phyloP scores from a whole-genome alignment of 2,888 invertebrate genomes.

The Eledona agricola region DNA sequence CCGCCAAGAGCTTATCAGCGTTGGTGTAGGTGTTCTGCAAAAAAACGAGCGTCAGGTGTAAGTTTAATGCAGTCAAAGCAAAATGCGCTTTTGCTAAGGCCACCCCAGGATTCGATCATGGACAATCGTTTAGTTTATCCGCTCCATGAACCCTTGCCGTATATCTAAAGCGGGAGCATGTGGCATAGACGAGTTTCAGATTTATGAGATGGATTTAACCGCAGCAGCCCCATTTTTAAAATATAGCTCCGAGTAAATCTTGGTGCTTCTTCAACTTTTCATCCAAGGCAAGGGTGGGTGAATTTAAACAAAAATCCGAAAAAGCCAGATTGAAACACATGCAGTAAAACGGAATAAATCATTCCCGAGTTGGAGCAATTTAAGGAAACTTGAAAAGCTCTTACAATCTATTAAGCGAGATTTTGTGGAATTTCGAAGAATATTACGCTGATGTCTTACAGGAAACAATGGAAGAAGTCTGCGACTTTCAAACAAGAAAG shows the following conservation, averaged over 20 bases:
- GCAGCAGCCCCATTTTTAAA: constrained; percentile 25
- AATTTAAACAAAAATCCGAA: constrained; percentile 20
- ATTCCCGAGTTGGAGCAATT: constrained; percentile 15
- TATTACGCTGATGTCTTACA: constrained; percentile 1
- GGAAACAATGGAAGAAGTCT: constrained; percentile 3
- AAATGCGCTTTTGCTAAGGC: too few species aligned
- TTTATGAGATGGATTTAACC: constrained; percentile 32
- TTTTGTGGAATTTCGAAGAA: constrained; percentile 5
- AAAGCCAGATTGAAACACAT: constrained; percentile 4
- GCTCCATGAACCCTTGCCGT: constrained; percentile 22
- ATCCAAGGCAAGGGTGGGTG: constrained; percentile 13
- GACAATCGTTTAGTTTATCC: constrained; percentile 20
- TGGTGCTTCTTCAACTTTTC: constrained; percentile 15
- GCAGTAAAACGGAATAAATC: constrained; percentile 20
- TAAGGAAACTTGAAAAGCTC: constrained; percentile 16
- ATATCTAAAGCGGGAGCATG: constrained; percentile 24
- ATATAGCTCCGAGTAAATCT: constrained; percentile 18
- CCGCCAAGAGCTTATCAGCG: constrained; percentile 94
- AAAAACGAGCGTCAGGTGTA: constrained; percentile 30
- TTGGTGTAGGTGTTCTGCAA: constrained; percentile 96
- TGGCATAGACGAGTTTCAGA: constrained; percentile 23
- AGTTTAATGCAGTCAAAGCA: background rate
- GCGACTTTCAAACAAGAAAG: constrained; percentile 14
- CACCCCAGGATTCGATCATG: constrained; percentile 9
- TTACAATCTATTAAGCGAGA: constrained; percentile 17